phyloP scores from a whole-genome alignment of 2,797 vertebrate species.

The Vespertilio murinus region DNA sequence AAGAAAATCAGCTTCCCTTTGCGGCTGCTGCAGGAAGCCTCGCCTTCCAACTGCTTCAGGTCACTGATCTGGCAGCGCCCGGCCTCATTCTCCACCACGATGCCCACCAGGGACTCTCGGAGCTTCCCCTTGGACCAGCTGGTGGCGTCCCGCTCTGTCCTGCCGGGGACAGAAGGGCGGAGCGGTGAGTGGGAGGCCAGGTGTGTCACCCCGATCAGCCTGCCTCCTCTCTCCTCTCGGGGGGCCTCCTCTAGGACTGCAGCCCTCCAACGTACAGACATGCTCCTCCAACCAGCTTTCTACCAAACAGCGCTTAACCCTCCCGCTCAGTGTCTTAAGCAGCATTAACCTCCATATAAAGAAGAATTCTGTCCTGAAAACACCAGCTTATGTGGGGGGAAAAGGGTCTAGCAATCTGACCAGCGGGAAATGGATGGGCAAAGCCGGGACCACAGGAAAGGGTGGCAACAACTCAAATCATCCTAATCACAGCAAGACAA shows the following conservation, averaged over 20 bases:
- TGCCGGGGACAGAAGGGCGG: conserved; percentile 46
- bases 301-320: background rate
- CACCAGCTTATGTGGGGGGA: background rate
- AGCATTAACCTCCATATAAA: background rate
- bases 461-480: background rate
- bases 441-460: background rate
- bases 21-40: conserved; percentile 82
- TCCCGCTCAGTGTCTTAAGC: background rate
- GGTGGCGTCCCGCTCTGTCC: conserved; percentile 82
- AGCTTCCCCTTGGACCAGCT: conserved; percentile 81
- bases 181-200: background rate
- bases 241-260: no score
- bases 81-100: conserved; percentile 77
- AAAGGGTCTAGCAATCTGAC: background rate
- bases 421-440: background rate
- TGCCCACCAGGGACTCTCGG: conserved; percentile 79
- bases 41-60: conserved; percentile 80
- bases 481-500: background rate
- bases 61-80: conserved; percentile 77
- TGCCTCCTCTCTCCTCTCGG: background rate
- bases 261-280: background rate
- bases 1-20: conserved; percentile 84
- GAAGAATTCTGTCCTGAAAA: background rate
- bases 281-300: background rate
- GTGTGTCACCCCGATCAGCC: background rate